phyloP scores from a whole-genome alignment of 1,140 invertebrate species.

The Anoplophora glabripennis region DNA sequence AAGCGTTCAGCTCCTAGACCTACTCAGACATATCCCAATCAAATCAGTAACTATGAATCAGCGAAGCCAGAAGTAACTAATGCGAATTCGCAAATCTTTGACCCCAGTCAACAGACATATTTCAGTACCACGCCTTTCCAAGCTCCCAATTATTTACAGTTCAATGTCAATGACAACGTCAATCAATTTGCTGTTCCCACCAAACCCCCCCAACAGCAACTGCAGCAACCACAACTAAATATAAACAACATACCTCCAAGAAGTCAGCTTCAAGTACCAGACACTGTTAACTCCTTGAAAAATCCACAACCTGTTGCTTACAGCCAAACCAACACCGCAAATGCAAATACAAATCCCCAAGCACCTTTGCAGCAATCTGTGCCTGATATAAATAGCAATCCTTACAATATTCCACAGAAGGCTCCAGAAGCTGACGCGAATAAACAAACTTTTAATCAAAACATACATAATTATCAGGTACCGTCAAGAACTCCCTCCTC shows the following conservation, averaged over 20 bases:
- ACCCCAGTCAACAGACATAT: background rate
- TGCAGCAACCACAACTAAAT: background rate
- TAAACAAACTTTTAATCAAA: too few species aligned
- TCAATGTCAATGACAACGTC: background rate
- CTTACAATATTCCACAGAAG: too few species aligned
- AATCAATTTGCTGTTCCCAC: background rate
- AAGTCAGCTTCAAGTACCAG: background rate
- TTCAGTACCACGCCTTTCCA: background rate
- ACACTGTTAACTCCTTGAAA: background rate
- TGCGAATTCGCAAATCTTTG: background rate
- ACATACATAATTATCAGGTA: too few species aligned
- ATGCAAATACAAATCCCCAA: too few species aligned
- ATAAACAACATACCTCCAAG: background rate
- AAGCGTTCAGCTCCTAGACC: constrained; percentile 15
- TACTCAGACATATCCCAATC: background rate
- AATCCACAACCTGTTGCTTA: too few species aligned
- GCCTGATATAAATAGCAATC: too few species aligned
- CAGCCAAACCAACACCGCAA: too few species aligned
- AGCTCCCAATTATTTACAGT: background rate
- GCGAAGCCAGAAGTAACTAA: background rate
- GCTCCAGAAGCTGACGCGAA: too few species aligned
- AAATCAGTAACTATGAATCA: constrained; percentile 7
- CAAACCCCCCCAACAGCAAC: background rate
- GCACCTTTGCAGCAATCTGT: too few species aligned
- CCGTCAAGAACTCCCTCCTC: too few species aligned